Evolutionary conservation across 2,113 vertebrate species (phyloP), one percentile per base, ranked within the genome.

Genomic region (Nerophis lumbriciformis): DNA sequence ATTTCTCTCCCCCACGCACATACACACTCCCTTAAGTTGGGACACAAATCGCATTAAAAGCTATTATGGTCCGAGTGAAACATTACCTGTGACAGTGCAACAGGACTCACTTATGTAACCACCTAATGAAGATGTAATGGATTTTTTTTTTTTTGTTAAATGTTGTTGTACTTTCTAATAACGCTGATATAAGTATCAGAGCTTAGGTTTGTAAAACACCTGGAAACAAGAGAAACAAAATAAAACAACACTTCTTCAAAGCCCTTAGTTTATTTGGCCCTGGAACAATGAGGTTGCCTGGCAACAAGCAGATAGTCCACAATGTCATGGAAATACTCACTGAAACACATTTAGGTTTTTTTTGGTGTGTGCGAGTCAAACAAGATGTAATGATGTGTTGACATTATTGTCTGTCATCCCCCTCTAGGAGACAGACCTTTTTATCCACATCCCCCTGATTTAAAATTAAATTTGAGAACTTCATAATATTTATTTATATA

Each of bases 1-100:
- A 38, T 56, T 48, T 37, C n/a, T 59, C 44, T 48, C 38, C 49
- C 38, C 38, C 51, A 47, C 57, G 49, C 53, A 56, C 28, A 53
- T 12, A 47, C 44, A 59, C 6, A 19, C 21, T 53, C 53, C 16
- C 12, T 48, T 56, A 16, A 73, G 71, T 56, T 57, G 44, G 47
- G 50, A 60, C 63, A 63, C 51, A 65, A 45, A 42, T 59, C 21
- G 4, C 35, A 59, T 71, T 57, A 70, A 65, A 74, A 61, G 60
- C 71, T 52, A 12, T 73, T 28, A 52, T 50, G 54, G 64, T 72
- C 59, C 53, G 19, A 51, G 8, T 51, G 49, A 51, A 7, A 51
- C 49, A 16, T 51, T 51, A 51, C 19, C 42, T 12, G 42, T 11
- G 42, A 45, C 42, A 45, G 42, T 45, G 11, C 42, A 45, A 45